A percentile compares a stretch with the other conserved stretches of the same genome.
These are phyloP conservation scores for Ginglymostoma cirratum DNA, from an alignment of 2,113 vertebrate species.

Conservation along the genomic window DNA sequence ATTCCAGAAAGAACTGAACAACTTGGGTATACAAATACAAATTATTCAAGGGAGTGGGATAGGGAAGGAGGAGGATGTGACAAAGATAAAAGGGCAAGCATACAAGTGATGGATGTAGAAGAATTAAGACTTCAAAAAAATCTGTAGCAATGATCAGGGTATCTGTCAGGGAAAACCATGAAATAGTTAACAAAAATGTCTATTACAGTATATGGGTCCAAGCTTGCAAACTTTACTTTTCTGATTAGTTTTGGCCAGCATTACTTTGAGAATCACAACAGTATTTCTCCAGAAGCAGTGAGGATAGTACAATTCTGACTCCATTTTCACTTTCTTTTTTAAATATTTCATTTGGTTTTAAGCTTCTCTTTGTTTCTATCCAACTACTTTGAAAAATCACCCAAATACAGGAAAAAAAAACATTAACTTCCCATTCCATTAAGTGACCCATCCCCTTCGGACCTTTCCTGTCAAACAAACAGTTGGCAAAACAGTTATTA, in stretches of 20 bases:
- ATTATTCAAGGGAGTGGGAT: too few relatives aligned
- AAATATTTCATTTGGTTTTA: neutral
- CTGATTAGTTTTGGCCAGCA: neutral
- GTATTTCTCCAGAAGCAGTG: neutral
- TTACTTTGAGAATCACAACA: neutral
- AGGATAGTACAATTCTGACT: neutral
- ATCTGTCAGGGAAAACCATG: neutral
- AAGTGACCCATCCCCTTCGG: neutral
- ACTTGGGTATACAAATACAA: neutral
- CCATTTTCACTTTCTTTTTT: neutral
- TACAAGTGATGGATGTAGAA: neutral
- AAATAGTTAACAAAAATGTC: neutral
- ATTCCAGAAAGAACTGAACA: neutral
- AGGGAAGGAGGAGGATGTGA: neutral
- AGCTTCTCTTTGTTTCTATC: neutral
- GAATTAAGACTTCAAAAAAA: neutral
- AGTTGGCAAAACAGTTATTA: neutral
- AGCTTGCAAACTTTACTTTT: neutral
- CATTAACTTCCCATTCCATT: neutral
- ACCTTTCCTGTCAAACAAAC: neutral
- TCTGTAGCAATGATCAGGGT: neutral
- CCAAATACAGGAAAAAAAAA: neutral
- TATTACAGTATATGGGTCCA: neutral
- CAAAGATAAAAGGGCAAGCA: neutral
- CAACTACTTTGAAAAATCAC: neutral